Percentiles rank a stretch among this genome's conserved stretches.
Conservation (phyloP, 2,888 invertebrate species). For the Alviniconcha strummeri region DNA sequence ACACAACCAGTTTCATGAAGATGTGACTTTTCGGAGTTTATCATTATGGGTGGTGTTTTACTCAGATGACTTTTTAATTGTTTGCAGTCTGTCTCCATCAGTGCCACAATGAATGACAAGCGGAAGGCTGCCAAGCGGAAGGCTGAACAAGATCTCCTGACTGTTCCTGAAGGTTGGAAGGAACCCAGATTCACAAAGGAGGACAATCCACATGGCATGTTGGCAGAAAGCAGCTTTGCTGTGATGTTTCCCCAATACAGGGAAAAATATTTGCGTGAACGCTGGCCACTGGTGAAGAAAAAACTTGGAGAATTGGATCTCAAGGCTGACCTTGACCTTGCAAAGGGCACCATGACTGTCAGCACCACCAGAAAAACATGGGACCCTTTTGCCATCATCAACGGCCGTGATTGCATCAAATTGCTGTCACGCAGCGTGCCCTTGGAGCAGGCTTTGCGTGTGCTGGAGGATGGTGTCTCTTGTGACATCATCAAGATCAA, state of each 20-base stretch:
- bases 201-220: constrained; percentile 90
- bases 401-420: constrained; percentile 96
- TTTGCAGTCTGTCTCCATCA: too few species aligned
- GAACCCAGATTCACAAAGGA: constrained; percentile 86
- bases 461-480: constrained; percentile 87
- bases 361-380: constrained; percentile 95
- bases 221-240: constrained; percentile 95
- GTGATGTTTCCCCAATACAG: constrained; percentile 97
- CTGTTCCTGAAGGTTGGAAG: constrained; percentile 75
- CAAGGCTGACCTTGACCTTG: constrained; percentile 90
- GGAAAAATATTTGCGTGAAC: constrained; percentile 94
- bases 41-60: too few species aligned
- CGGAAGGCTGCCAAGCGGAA: background rate
- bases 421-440: constrained; percentile 96
- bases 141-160: constrained; percentile 55
- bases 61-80: too few species aligned
- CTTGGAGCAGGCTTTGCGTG: constrained; percentile 88
- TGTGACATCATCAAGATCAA: constrained; percentile 98
- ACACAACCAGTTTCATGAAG: too few species aligned
- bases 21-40: too few species aligned
- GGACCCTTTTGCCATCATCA: constrained; percentile 98
- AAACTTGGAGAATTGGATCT: constrained; percentile 84
- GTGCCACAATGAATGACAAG: background rate
- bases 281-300: constrained; percentile 96
- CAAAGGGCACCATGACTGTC: constrained; percentile 96